Evolutionary conservation across 2,797 vertebrate genomes (phyloP), one percentile per base, ranked within the genome.

Genomic region (Sebastes variabilis): DNA sequence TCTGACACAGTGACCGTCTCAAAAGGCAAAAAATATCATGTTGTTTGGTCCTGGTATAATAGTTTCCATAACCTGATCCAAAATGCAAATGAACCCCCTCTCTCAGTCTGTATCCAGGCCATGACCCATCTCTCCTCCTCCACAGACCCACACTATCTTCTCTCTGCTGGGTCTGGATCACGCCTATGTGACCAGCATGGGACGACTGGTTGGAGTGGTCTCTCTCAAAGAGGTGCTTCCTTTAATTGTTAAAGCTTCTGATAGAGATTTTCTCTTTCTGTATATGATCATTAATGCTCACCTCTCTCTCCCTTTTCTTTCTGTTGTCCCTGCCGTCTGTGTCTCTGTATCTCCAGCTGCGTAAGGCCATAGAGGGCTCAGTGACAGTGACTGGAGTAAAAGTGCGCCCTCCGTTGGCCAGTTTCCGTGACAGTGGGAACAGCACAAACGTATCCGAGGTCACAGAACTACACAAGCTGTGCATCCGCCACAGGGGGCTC

Each of bases 101-200:
- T 22, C 56, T 58, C 16, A 88, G 80, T 85, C 38, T 66, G 66
- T 86, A 79, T 86, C 30, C 75, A 80, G 81, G 83, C 20, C 77
- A 20, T 88, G 73, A 89, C 79, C 68, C 81, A 68, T 34, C 82
- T 81, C 75, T 84, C 54, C 71, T 85, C 56, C 56, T 75, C 64
- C 70, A 4, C 94, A 99, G 98, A 99, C 98, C 55, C 98, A 99
- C 92, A 99, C 98, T 42, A 96, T 99, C 92, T 99, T 99, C 95
- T 99, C 98, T 0, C 95, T 99, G 71, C 95, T 99, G 94, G 98
- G 98, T 55, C 95, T 99, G 93, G 98, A 99, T 94, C 98, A 99
- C 0, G 97, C 98, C 0, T 99, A 99, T 0, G 98, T 99, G 86
- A 99, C 98, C 92, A 99, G 98, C 90, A 99, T 98, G 1, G 98